These are phyloP conservation scores for Dicranocentrus wangi DNA, from an alignment of 2,888 invertebrate genomes.

Conservation along the genomic window DNA sequence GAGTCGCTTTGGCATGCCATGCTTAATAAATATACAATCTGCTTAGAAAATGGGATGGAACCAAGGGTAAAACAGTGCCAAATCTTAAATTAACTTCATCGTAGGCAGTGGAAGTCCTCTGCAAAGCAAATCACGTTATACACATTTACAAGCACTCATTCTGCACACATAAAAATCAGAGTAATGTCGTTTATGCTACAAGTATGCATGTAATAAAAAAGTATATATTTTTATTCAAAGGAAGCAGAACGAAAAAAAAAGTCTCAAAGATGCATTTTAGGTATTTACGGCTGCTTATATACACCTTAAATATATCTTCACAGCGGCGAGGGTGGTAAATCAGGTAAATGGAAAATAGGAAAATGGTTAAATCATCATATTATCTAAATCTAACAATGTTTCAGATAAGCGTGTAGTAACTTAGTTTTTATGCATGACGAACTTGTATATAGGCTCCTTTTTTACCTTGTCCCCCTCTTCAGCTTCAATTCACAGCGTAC, in stretches of 20 bases:
- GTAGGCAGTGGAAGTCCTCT: neutral
- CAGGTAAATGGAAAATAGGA: neutral
- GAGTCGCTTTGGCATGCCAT: neutral
- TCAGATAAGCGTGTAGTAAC: neutral
- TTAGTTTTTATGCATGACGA: conserved; percentile 13
- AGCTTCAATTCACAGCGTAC: no score
- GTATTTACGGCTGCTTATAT: neutral
- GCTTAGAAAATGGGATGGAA: neutral
- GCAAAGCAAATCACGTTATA: neutral
- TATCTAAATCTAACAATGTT: neutral
- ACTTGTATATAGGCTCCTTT: neutral
- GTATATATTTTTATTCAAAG: no score
- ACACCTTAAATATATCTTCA: no score
- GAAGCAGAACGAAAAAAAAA: no score
- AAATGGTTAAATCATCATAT: neutral
- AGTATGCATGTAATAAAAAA: no score
- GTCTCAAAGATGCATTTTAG: neutral
- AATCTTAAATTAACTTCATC: neutral
- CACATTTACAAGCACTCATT: neutral
- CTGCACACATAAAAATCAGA: neutral
- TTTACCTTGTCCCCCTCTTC: conserved; percentile 34
- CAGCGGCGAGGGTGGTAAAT: no score
- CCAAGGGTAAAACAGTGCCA: conserved; percentile 23
- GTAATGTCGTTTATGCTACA: no score
- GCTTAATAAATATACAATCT: neutral